Percentiles rank a stretch among this genome's conserved stretches.
Evolutionary conservation across 2,797 vertebrate species (phyloP).

Genomic region (Gouania willdenowi): DNA sequence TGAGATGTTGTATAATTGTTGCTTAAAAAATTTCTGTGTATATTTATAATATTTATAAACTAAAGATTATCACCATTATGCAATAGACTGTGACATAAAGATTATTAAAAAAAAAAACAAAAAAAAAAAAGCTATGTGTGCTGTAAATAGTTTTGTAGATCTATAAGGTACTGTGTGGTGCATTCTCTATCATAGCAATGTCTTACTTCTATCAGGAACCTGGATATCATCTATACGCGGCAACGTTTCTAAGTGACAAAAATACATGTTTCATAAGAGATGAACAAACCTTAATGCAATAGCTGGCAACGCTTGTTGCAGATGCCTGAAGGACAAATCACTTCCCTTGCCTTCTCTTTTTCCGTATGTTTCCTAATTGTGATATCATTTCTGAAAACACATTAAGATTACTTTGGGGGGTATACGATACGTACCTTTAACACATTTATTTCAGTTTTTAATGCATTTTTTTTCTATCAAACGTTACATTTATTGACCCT

Average conservation of each 20-base stretch:
- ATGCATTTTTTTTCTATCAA: constrained; percentile 4
- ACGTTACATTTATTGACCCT: too few relatives aligned
- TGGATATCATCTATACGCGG: constrained; percentile 82
- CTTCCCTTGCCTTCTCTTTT: constrained; percentile 12
- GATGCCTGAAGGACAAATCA: constrained; percentile 29
- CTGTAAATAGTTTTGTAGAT: constrained; percentile 96
- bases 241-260: constrained; percentile 75
- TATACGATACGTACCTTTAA: constrained; percentile 21
- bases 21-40: constrained; percentile 80
- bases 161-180: constrained; percentile 87
- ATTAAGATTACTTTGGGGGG: too few relatives aligned
- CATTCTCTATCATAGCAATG: constrained; percentile 88
- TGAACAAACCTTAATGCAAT: constrained; percentile 85
- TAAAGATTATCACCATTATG: constrained; percentile 85
- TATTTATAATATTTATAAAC: constrained; percentile 89
- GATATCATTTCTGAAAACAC: constrained; percentile 14
- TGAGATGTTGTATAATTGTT: constrained; percentile 74
- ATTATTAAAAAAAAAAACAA: too few relatives aligned
- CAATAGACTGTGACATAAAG: constrained; percentile 90
- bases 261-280: constrained; percentile 65
- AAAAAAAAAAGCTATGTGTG: too few relatives aligned
- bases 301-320: constrained; percentile 32
- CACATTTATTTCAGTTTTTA: constrained; percentile 16
- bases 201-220: constrained; percentile 90
- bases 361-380: constrained; percentile 25